Evolutionary conservation across 2,797 vertebrate genomes (phyloP).

Genomic region (Manis crassicaudata): DNA sequence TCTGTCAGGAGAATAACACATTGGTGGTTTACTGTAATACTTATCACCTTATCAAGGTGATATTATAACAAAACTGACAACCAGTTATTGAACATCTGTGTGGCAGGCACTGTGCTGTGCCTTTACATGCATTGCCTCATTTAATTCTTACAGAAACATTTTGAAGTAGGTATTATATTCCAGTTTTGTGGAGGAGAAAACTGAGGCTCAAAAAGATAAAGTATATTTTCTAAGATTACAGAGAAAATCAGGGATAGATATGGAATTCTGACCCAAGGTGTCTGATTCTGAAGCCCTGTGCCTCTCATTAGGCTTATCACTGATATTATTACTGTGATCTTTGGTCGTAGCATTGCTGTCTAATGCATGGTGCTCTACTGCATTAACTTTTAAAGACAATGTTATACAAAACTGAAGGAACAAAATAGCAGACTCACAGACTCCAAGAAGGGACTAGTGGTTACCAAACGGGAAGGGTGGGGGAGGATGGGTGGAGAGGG

Average conservation of each 20-base stretch:
- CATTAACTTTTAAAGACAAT: no score
- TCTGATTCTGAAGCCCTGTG: slow-evolving; percentile 1
- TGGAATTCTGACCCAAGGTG: slow-evolving; percentile 4
- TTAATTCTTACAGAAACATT: slow-evolving; percentile 40
- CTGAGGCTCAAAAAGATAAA: slow-evolving; percentile 5
- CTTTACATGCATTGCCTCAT: not conserved
- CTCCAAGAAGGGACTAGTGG: no score
- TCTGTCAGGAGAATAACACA: not conserved
- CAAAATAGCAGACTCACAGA: no score
- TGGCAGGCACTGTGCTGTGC: not conserved
- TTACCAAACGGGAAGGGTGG: no score
- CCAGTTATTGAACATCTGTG: not conserved
- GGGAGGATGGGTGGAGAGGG: no score
- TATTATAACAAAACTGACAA: slow-evolving; percentile 46
- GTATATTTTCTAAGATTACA: not conserved
- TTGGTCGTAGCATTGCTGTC: not conserved
- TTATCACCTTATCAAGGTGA: not conserved
- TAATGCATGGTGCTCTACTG: slow-evolving; percentile 29
- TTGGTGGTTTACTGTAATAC: slow-evolving; percentile 32
- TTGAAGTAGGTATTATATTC: slow-evolving; percentile 27
- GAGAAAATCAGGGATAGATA: not conserved
- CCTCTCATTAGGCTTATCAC: not conserved
- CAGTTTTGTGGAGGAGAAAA: not conserved
- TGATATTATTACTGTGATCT: slow-evolving; percentile 33
- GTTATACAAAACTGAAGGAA: no score